phyloP scores from a whole-genome alignment of 2,888 invertebrate species.

The Noctua pronuba region DNA sequence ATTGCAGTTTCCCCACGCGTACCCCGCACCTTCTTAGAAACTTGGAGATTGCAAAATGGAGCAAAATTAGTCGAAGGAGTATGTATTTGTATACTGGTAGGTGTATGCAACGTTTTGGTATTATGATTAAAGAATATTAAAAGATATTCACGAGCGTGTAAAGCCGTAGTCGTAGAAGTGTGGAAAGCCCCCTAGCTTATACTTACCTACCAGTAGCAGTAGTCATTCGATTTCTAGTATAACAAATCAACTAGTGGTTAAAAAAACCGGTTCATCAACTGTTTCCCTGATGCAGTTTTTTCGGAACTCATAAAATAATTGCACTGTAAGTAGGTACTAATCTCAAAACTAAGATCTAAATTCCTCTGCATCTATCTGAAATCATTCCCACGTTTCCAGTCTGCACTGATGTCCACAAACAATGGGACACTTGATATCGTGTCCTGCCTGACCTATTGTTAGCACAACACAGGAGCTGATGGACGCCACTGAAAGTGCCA shows the following conservation, averaged over 20 bases:
- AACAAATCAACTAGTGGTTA: neutral
- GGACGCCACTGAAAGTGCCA: no score
- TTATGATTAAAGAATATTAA: no score
- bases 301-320: neutral
- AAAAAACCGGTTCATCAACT: neutral
- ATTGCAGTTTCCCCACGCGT: neutral
- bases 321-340: neutral
- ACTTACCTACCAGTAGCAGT: neutral
- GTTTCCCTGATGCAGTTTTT: neutral
- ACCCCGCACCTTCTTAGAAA: neutral
- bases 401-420: no score
- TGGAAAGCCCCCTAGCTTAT: neutral
- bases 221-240: neutral
- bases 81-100: neutral
- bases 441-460: no score
- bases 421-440: no score
- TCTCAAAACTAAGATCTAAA: neutral
- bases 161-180: neutral
- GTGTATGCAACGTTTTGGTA: no score
- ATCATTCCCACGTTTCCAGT: neutral
- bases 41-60: neutral
- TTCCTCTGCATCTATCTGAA: neutral
- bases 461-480: no score
- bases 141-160: neutral
- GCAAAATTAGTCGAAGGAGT: neutral